Base-by-base conservation (phyloP, 2,888 invertebrate genomes). In the Oeneis ivallda region DNA sequence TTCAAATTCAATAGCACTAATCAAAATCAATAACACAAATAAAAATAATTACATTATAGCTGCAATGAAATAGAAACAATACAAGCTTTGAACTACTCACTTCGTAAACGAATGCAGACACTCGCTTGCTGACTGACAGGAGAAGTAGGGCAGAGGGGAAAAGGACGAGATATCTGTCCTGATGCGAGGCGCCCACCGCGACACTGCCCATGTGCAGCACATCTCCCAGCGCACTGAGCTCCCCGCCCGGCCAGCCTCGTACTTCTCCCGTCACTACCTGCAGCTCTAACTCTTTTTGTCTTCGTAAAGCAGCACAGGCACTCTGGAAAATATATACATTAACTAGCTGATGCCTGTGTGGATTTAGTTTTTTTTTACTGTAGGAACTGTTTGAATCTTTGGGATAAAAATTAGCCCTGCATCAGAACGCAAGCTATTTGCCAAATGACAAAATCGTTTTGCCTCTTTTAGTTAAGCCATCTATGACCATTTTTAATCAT, bases 71-170 rank as follows among this genome's bases (percentile, higher is more conserved):
- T n/a, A n/a, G n/a, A n/a, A n/a, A n/a, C n/a, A n/a, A n/a, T n/a
- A n/a, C n/a, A n/a, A 26, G 7, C 37, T 37, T 8, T 37, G 13
- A 15, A 4, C n/a, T 41, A 62, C 41, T 62, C 76, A 83, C 98
- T 94, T 98, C 98, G 86, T 98, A 98, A 72, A 98, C 96, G 87
- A 99, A 98, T 63, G 98, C 97, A 80, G 98, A 98, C 87, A 98
- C 96, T 74, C 98, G 93, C 72, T 96, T 95, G 86, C 98, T 98
- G 69, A 98, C 97, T 67, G 98, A 97, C 68, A 99, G 92, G 76
- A 99, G 95, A 52, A 99, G 93, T 67, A 99, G 91, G 0, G 97
- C 96, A 63, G 96, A 94, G 0, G 98, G 96, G 86, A 99, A 99
- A 4, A 99, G 93, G 2, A 98, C 97, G 67, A 99, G 95, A 83